phyloP scores from a whole-genome alignment of 2,888 invertebrate genomes.

The Aelia acuminata region DNA sequence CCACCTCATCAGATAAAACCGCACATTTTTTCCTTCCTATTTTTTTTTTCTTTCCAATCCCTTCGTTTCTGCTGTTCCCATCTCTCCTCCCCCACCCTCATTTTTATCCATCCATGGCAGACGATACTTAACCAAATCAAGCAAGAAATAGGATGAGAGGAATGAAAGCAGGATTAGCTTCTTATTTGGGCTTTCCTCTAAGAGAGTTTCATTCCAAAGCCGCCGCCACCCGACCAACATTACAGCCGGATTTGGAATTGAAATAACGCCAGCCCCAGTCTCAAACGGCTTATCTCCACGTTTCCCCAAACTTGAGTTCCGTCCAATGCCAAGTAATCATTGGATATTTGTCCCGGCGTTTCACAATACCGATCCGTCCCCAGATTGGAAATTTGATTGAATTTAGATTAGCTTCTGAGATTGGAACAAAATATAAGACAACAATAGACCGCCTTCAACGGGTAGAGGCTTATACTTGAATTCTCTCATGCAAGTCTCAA shows the following conservation, averaged over 20 bases:
- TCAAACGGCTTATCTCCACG: background rate
- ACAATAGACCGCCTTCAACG: too few species aligned
- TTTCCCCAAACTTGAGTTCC: background rate
- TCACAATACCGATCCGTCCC: background rate
- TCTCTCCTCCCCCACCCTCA: too few species aligned
- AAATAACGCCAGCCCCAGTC: background rate
- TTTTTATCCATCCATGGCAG: background rate
- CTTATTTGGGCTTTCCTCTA: constrained; percentile 6
- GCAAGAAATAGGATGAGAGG: constrained; percentile 18
- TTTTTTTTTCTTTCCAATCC: background rate
- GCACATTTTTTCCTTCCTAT: background rate
- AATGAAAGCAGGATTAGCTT: constrained; percentile 35
- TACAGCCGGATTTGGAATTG: constrained; percentile 16
- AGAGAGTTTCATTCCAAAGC: constrained; percentile 22
- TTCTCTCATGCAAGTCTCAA: too few species aligned
- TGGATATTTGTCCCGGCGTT: background rate
- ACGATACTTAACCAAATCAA: constrained; percentile 7
- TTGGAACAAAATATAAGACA: background rate
- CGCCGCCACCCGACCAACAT: background rate
- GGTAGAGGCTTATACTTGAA: too few species aligned
- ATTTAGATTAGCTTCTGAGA: background rate
- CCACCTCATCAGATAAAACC: background rate
- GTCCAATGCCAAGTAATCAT: background rate
- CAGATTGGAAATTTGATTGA: background rate
- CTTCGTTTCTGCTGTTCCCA: background rate